These are phyloP conservation scores for Deilephila elpenor DNA, from an alignment of 2,888 invertebrate genomes.

Conservation along the genomic window DNA sequence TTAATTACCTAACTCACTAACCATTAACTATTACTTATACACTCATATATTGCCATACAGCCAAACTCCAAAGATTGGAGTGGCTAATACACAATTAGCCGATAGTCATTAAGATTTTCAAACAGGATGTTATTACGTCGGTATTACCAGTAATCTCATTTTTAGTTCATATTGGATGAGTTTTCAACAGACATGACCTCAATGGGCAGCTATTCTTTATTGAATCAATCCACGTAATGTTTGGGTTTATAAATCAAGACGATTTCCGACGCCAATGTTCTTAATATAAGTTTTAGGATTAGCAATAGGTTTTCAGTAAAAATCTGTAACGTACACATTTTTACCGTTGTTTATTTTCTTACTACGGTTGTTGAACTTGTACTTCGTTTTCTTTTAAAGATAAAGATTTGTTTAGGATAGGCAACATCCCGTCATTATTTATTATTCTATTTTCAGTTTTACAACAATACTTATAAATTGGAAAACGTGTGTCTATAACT, in stretches of 20 bases:
- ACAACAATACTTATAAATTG: neutral
- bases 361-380: slow-evolving; percentile 39
- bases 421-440: neutral
- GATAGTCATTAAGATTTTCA: neutral
- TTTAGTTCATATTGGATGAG: neutral
- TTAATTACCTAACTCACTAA: too few relatives aligned
- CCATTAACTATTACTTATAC: too few relatives aligned
- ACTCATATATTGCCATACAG: too few relatives aligned
- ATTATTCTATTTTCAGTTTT: neutral
- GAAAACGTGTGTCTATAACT: too few relatives aligned
- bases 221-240: slow-evolving; percentile 4
- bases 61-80: neutral
- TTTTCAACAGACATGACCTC: slow-evolving; percentile 1
- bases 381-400: slow-evolving; percentile 31
- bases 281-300: slow-evolving; percentile 12
- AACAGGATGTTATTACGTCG: neutral
- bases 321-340: slow-evolving; percentile 2
- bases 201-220: neutral
- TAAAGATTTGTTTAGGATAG: slow-evolving; percentile 22
- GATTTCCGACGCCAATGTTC: neutral
- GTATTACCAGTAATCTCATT: neutral
- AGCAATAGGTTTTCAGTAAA: slow-evolving; percentile 14
- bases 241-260: slow-evolving; percentile 14
- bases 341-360: slow-evolving; percentile 41
- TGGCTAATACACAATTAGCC: neutral